Conservation (phyloP, 2,888 invertebrate genomes). For the Muschampia plurimacula region DNA sequence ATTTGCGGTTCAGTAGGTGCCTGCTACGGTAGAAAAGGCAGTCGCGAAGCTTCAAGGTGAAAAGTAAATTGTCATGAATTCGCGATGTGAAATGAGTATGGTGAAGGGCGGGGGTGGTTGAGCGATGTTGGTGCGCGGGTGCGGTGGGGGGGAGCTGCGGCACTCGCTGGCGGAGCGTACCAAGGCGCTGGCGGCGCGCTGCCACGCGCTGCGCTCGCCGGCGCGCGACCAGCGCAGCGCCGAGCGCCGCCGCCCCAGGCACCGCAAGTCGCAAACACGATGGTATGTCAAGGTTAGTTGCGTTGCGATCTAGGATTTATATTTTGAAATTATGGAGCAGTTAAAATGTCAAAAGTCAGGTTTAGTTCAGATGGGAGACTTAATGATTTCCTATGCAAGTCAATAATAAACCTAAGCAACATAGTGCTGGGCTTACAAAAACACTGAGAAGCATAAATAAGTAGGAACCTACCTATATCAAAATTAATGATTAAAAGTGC, state of each 20-base stretch:
- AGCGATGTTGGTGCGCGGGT: slow-evolving; percentile 79
- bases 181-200: slow-evolving; percentile 80
- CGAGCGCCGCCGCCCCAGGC: slow-evolving; percentile 74
- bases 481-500: too few relatives aligned
- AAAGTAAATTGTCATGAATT: background rate
- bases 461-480: too few relatives aligned
- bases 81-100: background rate
- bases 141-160: slow-evolving; percentile 77
- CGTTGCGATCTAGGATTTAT: slow-evolving; percentile 34
- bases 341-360: background rate
- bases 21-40: background rate
- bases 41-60: background rate
- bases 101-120: slow-evolving; percentile 62
- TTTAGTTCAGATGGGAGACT: background rate
- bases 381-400: too few relatives aligned
- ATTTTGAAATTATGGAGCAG: background rate
- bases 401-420: too few relatives aligned
- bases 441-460: too few relatives aligned
- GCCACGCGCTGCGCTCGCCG: slow-evolving; percentile 78
- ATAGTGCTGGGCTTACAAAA: too few relatives aligned
- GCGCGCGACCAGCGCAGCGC: slow-evolving; percentile 62
- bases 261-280: slow-evolving; percentile 85
- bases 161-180: slow-evolving; percentile 82
- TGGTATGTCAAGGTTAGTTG: slow-evolving; percentile 91
- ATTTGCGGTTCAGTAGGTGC: background rate